These are phyloP conservation scores for Philaenus spumarius DNA, from an alignment of 1,140 invertebrate species.

Conservation along the genomic window DNA sequence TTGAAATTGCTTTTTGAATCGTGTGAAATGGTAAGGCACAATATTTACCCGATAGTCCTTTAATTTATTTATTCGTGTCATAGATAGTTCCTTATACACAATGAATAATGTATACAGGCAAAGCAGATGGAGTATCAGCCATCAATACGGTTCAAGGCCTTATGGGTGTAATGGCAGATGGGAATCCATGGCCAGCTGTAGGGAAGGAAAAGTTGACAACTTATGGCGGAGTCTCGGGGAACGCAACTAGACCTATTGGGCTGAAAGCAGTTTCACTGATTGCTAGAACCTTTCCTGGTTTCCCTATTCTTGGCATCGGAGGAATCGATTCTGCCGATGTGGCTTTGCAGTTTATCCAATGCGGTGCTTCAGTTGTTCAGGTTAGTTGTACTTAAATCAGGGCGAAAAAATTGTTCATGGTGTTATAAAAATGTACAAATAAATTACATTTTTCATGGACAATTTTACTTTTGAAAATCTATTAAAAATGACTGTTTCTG, in stretches of 20 bases:
- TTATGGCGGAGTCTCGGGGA: slow-evolving; percentile 95
- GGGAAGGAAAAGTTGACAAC: slow-evolving; percentile 78
- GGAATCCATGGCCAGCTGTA: slow-evolving; percentile 84
- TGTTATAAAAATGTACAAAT: too few species aligned
- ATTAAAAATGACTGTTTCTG: too few species aligned
- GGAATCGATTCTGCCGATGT: slow-evolving; percentile 95
- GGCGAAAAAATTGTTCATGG: too few species aligned
- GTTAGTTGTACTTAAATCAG: too few species aligned
- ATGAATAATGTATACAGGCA: too few species aligned
- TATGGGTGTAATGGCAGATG: slow-evolving; percentile 78
- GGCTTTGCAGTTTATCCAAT: slow-evolving; percentile 86
- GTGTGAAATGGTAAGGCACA: too few species aligned
- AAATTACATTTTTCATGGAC: too few species aligned
- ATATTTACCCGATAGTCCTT: too few species aligned
- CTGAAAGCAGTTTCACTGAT: slow-evolving; percentile 84
- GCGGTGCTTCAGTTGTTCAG: slow-evolving; percentile 86
- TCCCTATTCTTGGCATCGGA: slow-evolving; percentile 90
- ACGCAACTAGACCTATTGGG: slow-evolving; percentile 90
- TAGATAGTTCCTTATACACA: too few species aligned
- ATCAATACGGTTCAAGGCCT: slow-evolving; percentile 95
- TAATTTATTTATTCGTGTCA: too few species aligned
- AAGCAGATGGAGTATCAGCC: slow-evolving; percentile 90
- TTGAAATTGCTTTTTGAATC: slow-evolving; percentile 14
- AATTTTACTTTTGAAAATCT: too few species aligned
- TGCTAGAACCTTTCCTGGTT: slow-evolving; percentile 71